Evolutionary conservation across 2,888 invertebrate species (phyloP), one percentile per base, ranked within the genome.

Genomic region (Xestia ashworthii): DNA sequence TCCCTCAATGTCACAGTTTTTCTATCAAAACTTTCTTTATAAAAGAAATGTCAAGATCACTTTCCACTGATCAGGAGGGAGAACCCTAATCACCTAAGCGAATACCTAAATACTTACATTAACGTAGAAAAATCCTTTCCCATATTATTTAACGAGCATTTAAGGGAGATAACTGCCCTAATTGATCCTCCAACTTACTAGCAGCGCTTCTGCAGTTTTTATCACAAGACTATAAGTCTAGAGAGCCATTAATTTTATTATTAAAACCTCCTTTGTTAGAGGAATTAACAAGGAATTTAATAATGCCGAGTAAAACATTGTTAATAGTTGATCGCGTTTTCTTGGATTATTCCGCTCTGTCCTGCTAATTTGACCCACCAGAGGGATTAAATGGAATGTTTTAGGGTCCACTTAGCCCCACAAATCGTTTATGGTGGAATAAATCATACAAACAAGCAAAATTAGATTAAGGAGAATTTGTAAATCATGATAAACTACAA

Each of bases 231-330:
- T 50, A 66, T 38, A 65, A 72, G 71, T 74, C 70, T 67, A 14
- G 70, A 78, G 48, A 22, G 64, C 67, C 64, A 87, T 88, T 78
- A 79, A 88, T 86, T 82, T 80, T 74, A 77, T 81, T 78, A 79
- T 83, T 78, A 81, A 88, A 79, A 32, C 60, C 66, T 71, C 74
- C 55, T 82, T 87, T 81, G 79, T 82, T 68, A 76, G 8, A 66
- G 25, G 64, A 74, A 83, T 79, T 85, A 87, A 79, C 72, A 62
- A 76, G 71, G 76, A 88, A 83, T 83, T 85, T 79, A 83, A 85
- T 87, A 81, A 79, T 78, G 71, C 62, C 38, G 38, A 74, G 72
- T 77, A 80, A 80, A 80, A 78, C 55, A 60, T 50, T 82, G 3
- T 60, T 65, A 32, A 80, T 46, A 74, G 71, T 76, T 71, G 19